Evolutionary conservation across 2,888 invertebrate species (phyloP).

Genomic region (Ormyrus rosae): DNA sequence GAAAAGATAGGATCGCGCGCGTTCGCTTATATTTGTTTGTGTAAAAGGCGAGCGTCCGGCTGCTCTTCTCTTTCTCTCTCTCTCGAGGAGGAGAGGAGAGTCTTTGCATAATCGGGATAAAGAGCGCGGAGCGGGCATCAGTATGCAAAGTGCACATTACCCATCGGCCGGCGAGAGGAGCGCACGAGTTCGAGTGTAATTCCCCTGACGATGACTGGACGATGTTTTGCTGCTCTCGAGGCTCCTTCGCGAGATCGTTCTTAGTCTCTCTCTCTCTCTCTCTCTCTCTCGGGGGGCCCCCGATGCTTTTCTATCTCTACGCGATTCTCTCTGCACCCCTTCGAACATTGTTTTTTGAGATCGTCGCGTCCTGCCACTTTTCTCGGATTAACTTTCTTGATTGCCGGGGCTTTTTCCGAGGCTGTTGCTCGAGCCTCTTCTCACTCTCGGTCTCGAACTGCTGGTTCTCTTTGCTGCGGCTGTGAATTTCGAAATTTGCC

Average conservation of each 20-base stretch:
- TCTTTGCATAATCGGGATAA: constrained; percentile 54
- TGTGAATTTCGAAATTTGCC: no score
- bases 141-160: constrained; percentile 57
- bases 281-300: not conserved
- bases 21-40: constrained; percentile 48
- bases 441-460: no score
- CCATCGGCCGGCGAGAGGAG: constrained; percentile 39
- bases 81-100: not conserved
- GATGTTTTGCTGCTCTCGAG: constrained; percentile 23
- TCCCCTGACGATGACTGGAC: constrained; percentile 30
- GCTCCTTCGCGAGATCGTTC: not conserved
- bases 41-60: constrained; percentile 5
- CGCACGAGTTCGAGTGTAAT: constrained; percentile 44
- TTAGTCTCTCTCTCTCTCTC: not conserved
- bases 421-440: no score
- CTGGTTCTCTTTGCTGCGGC: no score
- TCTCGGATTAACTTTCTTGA: no score
- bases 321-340: no score
- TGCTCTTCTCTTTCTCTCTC: not conserved
- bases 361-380: no score
- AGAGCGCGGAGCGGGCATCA: constrained; percentile 50
- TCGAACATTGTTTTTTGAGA: no score
- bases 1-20: constrained; percentile 53
- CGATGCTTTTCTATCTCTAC: no score
- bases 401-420: no score